phyloP scores from a whole-genome alignment of 2,113 vertebrate species.

The Pteropus alecto region DNA sequence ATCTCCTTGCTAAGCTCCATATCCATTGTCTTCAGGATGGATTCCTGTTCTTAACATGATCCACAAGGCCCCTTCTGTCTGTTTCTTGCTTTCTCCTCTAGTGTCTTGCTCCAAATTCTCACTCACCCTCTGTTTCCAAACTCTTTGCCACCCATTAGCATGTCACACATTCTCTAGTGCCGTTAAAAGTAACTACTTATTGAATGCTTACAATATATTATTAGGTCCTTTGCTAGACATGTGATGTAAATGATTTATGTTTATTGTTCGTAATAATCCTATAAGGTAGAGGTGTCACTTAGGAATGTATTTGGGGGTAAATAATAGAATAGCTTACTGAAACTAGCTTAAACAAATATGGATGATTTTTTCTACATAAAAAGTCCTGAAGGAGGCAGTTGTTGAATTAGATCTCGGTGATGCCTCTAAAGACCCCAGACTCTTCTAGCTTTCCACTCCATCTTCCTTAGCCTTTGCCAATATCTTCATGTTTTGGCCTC shows the following conservation, averaged over 20 bases:
- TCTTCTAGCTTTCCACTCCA: not conserved
- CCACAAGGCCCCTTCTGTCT: not conserved
- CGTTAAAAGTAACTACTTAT: not conserved
- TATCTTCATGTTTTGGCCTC: not conserved
- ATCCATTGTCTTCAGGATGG: not conserved
- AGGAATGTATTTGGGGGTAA: not conserved
- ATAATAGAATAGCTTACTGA: not conserved
- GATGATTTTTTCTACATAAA: not conserved
- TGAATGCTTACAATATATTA: not conserved
- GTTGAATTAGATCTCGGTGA: not conserved
- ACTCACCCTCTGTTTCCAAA: not conserved
- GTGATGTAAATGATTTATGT: not conserved
- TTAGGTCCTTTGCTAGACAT: not conserved
- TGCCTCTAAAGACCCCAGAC: not conserved
- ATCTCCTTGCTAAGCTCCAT: not conserved
- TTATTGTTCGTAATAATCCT: not conserved
- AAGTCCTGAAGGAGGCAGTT: not conserved
- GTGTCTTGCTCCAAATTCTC: not conserved
- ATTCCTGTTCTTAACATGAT: not conserved
- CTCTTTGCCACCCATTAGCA: not conserved
- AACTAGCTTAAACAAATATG: not conserved
- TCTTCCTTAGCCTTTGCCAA: not conserved
- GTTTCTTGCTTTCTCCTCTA: not conserved
- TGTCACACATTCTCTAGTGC: not conserved
- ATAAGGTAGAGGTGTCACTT: not conserved